A percentile compares a stretch with the other conserved stretches of the same genome.
Evolutionary conservation across 2,113 vertebrate species (phyloP).

Genomic region (Ornithorhynchus anatinus): DNA sequence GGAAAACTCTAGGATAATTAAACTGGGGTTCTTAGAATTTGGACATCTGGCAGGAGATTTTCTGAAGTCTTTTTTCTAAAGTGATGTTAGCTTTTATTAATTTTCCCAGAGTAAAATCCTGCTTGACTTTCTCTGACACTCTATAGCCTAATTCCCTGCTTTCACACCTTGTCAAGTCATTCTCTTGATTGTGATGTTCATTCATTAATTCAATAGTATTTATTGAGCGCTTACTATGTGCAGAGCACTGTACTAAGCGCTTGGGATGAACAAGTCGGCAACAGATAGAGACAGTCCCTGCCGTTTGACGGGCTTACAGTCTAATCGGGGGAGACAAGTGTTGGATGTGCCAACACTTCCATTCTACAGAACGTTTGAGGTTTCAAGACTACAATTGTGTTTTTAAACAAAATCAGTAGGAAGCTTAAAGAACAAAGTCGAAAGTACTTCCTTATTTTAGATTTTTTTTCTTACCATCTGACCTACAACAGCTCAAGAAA

Average conservation of each 20-base stretch:
- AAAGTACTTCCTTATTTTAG: background rate
- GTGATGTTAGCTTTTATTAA: background rate
- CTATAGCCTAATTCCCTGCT: background rate
- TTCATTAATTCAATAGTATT: too few relatives aligned
- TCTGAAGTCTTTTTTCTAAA: constrained; percentile 3
- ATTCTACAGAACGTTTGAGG: background rate
- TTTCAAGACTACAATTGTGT: background rate
- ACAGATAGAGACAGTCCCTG: too few relatives aligned
- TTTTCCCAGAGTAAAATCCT: background rate
- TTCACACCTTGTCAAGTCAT: background rate
- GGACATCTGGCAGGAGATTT: too few relatives aligned
- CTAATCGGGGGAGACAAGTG: too few relatives aligned
- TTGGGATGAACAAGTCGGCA: too few relatives aligned
- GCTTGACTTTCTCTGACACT: background rate
- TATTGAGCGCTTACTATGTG: too few relatives aligned
- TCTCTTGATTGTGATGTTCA: background rate
- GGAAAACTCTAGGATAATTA: too few relatives aligned
- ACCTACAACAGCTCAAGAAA: constrained; percentile 8
- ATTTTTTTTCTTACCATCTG: background rate
- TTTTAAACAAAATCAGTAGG: too few relatives aligned
- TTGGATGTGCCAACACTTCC: background rate
- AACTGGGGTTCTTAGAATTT: too few relatives aligned
- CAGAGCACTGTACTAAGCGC: too few relatives aligned
- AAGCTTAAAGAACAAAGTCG: too few relatives aligned
- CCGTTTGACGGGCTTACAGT: too few relatives aligned